phyloP scores from a whole-genome alignment of 2,888 invertebrate species.

The Bellardia pandia region DNA sequence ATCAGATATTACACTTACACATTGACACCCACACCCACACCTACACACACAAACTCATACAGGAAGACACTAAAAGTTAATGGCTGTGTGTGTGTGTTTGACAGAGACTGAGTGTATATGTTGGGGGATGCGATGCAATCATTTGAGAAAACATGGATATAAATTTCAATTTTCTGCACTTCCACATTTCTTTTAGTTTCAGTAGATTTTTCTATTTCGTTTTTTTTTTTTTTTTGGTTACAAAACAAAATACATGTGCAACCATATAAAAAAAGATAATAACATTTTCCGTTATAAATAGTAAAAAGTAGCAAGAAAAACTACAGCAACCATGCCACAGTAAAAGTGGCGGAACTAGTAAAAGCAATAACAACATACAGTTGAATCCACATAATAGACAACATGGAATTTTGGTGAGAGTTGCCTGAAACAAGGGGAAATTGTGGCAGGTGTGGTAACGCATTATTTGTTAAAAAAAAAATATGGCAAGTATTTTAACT shows the following conservation, averaged over 20 bases:
- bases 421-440: not conserved
- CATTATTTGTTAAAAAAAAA: slow-evolving; percentile 32
- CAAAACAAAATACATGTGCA: slow-evolving; percentile 60
- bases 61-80: too few relatives aligned
- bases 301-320: slow-evolving; percentile 24
- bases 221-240: slow-evolving; percentile 25
- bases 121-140: slow-evolving; percentile 59
- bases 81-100: not conserved
- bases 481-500: slow-evolving; percentile 57
- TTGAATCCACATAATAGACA: slow-evolving; percentile 50
- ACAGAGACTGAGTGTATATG: not conserved
- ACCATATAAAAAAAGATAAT: slow-evolving; percentile 59
- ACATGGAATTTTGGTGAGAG: slow-evolving; percentile 4
- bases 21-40: not conserved
- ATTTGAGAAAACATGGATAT: slow-evolving; percentile 71
- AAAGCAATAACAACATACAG: slow-evolving; percentile 18
- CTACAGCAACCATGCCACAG: not conserved
- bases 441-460: not conserved
- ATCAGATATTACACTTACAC: slow-evolving; percentile 19
- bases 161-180: slow-evolving; percentile 72
- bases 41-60: not conserved
- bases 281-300: slow-evolving; percentile 63
- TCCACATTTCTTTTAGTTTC: slow-evolving; percentile 53
- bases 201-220: not conserved
- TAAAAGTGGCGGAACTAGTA: not conserved